A percentile compares a stretch with the other conserved stretches of the same genome.
These are phyloP conservation scores for Hydrotaea diabolus DNA, from an alignment of 2,888 invertebrate genomes.

Conservation along the genomic window DNA sequence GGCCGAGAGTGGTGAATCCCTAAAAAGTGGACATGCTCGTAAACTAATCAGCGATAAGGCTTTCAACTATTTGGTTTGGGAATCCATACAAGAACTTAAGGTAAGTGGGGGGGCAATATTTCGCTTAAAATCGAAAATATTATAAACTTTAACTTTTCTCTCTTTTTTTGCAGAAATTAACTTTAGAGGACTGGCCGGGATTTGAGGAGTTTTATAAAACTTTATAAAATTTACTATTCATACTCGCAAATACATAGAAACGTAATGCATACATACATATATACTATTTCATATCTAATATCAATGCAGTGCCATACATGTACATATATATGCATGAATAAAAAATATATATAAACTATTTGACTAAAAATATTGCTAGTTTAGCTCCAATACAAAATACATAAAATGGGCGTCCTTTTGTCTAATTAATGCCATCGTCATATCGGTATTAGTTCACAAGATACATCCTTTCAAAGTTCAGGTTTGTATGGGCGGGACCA, in stretches of 20 bases:
- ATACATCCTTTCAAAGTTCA: no score
- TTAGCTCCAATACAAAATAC: no score
- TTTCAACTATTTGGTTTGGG: slow-evolving; percentile 7
- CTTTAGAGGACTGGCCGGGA: slow-evolving; percentile 7
- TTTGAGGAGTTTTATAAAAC: slow-evolving; percentile 15
- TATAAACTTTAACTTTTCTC: background rate
- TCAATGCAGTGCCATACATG: slow-evolving; percentile 17
- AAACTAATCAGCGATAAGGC: background rate
- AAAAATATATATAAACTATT: background rate
- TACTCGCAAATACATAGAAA: background rate
- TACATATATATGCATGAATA: slow-evolving; percentile 15
- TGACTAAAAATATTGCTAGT: no score
- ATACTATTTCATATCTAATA: background rate
- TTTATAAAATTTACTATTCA: background rate
- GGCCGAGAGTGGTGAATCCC: background rate
- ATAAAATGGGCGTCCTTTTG: no score
- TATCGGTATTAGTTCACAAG: no score
- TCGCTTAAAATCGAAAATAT: no score
- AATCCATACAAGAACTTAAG: slow-evolving; percentile 27
- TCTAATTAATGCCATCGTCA: no score
- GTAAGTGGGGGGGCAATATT: background rate
- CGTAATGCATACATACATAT: no score
- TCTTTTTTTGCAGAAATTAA: slow-evolving; percentile 14
- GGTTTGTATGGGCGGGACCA: no score
- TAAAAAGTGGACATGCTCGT: slow-evolving; percentile 8